Evolutionary conservation across 2,797 vertebrate species (phyloP).

Genomic region (Perodicticus potto): DNA sequence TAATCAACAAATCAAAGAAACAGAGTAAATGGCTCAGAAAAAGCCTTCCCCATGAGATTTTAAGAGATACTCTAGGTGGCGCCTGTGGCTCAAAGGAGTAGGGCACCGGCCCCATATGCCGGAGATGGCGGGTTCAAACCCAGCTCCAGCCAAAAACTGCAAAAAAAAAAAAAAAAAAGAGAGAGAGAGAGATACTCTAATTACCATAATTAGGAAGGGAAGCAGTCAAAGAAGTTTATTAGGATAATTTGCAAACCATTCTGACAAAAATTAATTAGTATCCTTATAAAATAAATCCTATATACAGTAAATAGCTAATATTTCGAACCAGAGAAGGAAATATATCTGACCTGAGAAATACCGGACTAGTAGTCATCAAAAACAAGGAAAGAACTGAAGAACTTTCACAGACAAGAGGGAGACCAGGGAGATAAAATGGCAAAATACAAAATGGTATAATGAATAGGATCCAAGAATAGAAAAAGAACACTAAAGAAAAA

Average conservation of each 20-base stretch:
- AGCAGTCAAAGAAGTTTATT: background rate
- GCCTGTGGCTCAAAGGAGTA: too few relatives aligned
- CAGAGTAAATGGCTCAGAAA: background rate
- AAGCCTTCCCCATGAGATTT: background rate
- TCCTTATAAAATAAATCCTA: background rate
- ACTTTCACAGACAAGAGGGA: background rate
- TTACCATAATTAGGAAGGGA: background rate
- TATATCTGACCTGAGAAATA: background rate
- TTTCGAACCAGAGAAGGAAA: background rate
- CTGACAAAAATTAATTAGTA: conserved; percentile 9
- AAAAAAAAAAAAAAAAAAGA: too few relatives aligned
- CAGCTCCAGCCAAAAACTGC: too few relatives aligned
- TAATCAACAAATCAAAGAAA: conserved; percentile 8
- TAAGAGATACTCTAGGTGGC: background rate
- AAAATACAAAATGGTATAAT: background rate
- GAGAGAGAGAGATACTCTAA: background rate
- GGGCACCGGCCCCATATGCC: too few relatives aligned
- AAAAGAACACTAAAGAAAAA: background rate
- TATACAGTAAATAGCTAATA: conserved; percentile 5
- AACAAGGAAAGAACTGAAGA: background rate
- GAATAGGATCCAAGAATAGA: background rate
- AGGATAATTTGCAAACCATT: background rate
- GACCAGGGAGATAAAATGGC: background rate
- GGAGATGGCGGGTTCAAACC: too few relatives aligned
- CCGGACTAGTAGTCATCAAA: background rate